A percentile compares a stretch with the other conserved stretches of the same genome.
Evolutionary conservation across 30 jellyfish, hydroid and myxozoan genomes (phyloP).

Genomic region (Chironex yamaguchii): DNA sequence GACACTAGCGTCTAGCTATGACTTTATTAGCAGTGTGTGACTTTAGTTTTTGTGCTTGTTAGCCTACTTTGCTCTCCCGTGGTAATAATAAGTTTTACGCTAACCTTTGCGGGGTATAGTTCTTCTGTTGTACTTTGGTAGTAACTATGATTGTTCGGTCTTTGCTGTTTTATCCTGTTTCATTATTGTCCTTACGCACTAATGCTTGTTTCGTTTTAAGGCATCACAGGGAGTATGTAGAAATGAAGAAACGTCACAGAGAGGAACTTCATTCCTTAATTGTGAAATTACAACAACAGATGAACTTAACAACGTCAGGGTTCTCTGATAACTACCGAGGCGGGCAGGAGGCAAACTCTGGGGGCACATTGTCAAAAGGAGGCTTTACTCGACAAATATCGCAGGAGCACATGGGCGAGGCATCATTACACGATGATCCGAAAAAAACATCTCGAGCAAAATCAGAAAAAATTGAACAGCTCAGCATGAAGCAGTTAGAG

Average conservation of each 20-base stretch:
- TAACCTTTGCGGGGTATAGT: too few relatives aligned
- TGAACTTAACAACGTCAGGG: conserved; percentile 45
- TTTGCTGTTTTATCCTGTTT: too few relatives aligned
- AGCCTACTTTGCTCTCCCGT: too few relatives aligned
- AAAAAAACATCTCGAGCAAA: conserved; percentile 46
- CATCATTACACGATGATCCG: conserved; percentile 29
- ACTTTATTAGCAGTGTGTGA: too few relatives aligned
- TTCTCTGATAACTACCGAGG: conserved; percentile 27
- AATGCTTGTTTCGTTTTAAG: conserved; percentile 49
- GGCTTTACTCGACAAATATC: conserved; percentile 30
- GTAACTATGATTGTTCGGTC: too few relatives aligned
- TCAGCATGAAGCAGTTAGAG: conserved; percentile 75
- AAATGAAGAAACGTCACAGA: conserved; percentile 70
- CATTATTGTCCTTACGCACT: too few relatives aligned
- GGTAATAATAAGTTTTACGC: too few relatives aligned
- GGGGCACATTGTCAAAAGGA: background rate
- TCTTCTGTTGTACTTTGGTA: too few relatives aligned
- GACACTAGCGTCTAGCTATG: too few relatives aligned
- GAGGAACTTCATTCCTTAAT: conserved; percentile 71
- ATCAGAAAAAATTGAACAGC: conserved; percentile 28
- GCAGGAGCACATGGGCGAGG: conserved; percentile 22
- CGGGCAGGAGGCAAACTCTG: background rate
- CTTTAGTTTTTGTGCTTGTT: too few relatives aligned
- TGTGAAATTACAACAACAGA: background rate
- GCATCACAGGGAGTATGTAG: conserved; percentile 80